Conservation (phyloP, 1,140 invertebrate genomes). For the Bilobella aurantiaca region DNA sequence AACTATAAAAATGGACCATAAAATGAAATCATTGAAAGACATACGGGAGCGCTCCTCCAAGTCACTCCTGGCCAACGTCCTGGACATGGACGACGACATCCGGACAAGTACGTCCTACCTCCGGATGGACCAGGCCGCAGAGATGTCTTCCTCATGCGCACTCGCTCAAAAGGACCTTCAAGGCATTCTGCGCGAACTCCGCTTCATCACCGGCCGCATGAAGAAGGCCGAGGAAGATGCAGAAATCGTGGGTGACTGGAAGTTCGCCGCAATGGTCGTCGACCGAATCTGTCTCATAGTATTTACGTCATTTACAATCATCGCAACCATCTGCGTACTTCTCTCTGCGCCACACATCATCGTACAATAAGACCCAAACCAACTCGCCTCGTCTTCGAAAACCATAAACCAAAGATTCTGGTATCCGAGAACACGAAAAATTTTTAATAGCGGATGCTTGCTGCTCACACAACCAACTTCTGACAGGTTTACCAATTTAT, state of each 20-base stretch:
- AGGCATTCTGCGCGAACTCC: conserved; percentile 78
- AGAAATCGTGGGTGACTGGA: conserved; percentile 94
- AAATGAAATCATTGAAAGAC: conserved; percentile 74
- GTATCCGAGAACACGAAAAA: too few relatives aligned
- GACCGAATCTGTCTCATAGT: conserved; percentile 94
- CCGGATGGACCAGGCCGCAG: conserved; percentile 22
- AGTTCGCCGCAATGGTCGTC: conserved; percentile 98
- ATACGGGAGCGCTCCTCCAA: conserved; percentile 84
- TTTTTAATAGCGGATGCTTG: too few relatives aligned
- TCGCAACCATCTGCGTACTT: conserved; percentile 87
- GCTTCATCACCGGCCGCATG: conserved; percentile 85
- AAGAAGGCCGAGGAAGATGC: conserved; percentile 78
- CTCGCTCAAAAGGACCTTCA: conserved; percentile 53
- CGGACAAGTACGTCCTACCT: conserved; percentile 47
- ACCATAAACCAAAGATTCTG: neutral
- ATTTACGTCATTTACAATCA: conserved; percentile 90
- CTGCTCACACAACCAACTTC: too few relatives aligned
- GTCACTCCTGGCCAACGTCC: conserved; percentile 74
- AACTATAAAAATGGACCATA: conserved; percentile 73
- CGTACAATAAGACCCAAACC: conserved; percentile 44
- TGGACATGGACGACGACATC: conserved; percentile 88
- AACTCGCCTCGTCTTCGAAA: neutral
- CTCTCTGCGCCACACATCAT: conserved; percentile 90
- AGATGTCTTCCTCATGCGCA: conserved; percentile 44
- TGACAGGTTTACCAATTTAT: too few relatives aligned